A percentile compares a stretch with the other conserved stretches of the same genome.
Evolutionary conservation across 2,888 invertebrate genomes (phyloP).

Genomic region (Acleris sparsana): DNA sequence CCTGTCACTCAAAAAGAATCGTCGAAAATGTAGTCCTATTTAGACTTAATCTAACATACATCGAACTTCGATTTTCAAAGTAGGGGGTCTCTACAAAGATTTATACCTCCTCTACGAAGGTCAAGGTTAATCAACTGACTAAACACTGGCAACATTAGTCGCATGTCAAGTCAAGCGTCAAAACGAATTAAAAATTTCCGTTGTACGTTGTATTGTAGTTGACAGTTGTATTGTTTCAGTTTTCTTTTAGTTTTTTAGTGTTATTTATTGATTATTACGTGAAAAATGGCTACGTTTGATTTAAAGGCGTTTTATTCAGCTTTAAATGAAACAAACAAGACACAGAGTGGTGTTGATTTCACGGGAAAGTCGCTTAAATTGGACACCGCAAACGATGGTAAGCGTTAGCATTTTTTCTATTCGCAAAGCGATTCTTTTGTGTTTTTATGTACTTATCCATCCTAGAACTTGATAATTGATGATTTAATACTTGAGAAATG

Average conservation of each 20-base stretch:
- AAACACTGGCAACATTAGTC: constrained; percentile 1
- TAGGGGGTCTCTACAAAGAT: too few species aligned
- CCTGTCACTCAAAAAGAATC: too few species aligned
- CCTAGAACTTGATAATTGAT: too few species aligned
- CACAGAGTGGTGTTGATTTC: constrained; percentile 89
- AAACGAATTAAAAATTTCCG: constrained; percentile 60
- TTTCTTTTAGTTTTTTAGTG: constrained; percentile 42
- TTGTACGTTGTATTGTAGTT: constrained; percentile 48
- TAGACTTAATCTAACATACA: too few species aligned
- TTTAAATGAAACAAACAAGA: constrained; percentile 69
- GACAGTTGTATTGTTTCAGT: constrained; percentile 44
- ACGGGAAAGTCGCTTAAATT: constrained; percentile 91
- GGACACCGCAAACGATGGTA: constrained; percentile 91
- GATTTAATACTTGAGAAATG: constrained; percentile 5
- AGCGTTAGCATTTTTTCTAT: constrained; percentile 45
- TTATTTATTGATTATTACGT: constrained; percentile 36
- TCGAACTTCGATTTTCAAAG: too few species aligned
- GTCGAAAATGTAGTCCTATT: too few species aligned
- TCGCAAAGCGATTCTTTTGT: constrained; percentile 6
- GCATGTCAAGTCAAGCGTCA: constrained; percentile 36
- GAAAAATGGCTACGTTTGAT: constrained; percentile 78
- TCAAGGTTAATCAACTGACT: too few species aligned
- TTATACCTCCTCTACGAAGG: too few species aligned
- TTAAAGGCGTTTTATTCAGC: constrained; percentile 81
- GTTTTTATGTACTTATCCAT: too few species aligned